Base-by-base conservation (phyloP, 2,888 invertebrate species). In the Trimorus sp. region DNA sequence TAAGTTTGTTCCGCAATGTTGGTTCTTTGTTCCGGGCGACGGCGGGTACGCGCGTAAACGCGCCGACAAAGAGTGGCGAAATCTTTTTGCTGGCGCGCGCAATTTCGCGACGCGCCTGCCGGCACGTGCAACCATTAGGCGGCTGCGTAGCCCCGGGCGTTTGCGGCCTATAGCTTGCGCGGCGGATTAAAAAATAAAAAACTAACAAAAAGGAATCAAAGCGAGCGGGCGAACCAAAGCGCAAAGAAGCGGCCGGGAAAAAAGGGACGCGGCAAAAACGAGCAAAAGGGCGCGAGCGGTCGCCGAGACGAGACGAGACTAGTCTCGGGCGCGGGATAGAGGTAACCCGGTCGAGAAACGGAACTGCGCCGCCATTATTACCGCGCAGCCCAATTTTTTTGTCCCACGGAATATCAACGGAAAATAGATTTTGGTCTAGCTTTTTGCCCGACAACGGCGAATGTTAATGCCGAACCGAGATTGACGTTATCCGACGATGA, bases 341-440 rank as follows among this genome's bases (percentile, higher is more conserved):
- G 75, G 75, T 80, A 80, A 80, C 74, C 70, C 80, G 80, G 80
- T 80, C 80, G 81, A 71, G 76, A 63, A 81, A 73, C 76, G 76
- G 70, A 80, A 80, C 80, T 70, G 45, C 26, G 37, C 42, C 16
- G 68, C 53, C 40, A 68, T 75, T 68, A 65, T 73, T 79, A 60
- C 60, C 8, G 49, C 69, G 68, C 62, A 37, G 45, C 60, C 68
- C 54, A 49, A 74, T 68, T 73, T 59, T 66, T 63, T 70, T 69
- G 26, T 49, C 48, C 9, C 49, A 45, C 1, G 2, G 49, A 51
- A 51, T 7, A 49, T 65, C 49, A 14, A 51, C n/a, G 15, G 49
- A 51, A 51, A 26, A 26, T 26, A 26, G 26, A 26, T 26, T 26
- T 26, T 26, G 4, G 26, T 26, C 26, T 26, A 26, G 26, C 26